phyloP scores from a whole-genome alignment of 2,113 vertebrate genomes.

The Oplegnathus fasciatus region DNA sequence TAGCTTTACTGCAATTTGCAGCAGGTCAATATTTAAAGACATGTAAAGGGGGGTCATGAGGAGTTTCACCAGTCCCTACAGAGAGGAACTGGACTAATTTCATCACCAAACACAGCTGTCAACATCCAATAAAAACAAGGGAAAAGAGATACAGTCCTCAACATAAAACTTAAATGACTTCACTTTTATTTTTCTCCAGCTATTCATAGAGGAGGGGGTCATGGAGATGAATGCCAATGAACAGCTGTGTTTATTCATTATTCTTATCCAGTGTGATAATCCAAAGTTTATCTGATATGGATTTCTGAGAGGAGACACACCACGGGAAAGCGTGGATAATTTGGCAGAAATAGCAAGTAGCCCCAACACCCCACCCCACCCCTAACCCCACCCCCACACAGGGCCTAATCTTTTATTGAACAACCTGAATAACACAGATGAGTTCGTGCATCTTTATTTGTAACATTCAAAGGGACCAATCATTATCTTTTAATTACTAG shows the following conservation, averaged over 20 bases:
- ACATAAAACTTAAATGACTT: constrained; percentile 62
- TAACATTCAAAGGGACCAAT: constrained; percentile 85
- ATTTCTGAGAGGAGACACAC: constrained; percentile 53
- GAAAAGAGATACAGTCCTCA: constrained; percentile 4
- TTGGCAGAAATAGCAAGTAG: constrained; percentile 56
- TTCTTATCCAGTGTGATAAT: constrained; percentile 66
- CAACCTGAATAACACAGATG: constrained; percentile 81
- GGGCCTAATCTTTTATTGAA: constrained; percentile 80
- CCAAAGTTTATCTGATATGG: constrained; percentile 63
- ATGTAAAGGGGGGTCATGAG: constrained; percentile 28
- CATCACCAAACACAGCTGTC: constrained; percentile 59
- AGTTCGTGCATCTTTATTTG: constrained; percentile 83
- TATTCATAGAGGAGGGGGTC: constrained; percentile 35
- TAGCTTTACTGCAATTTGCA: constrained; percentile 30
- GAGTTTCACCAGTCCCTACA: constrained; percentile 31
- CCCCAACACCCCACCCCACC: constrained; percentile 17
- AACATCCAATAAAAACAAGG: constrained; percentile 55
- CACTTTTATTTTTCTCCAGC: constrained; percentile 59
- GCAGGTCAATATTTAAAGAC: constrained; percentile 40
- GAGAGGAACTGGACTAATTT: constrained; percentile 40
- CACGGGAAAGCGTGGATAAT: constrained; percentile 52
- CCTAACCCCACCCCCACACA: constrained; percentile 27
- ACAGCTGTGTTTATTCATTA: constrained; percentile 72
- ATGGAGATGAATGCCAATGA: constrained; percentile 61
- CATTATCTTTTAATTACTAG: constrained; percentile 88